A percentile compares a stretch with the other conserved stretches of the same genome.
These are phyloP conservation scores for Notiomystis cincta DNA, from an alignment of 2,113 vertebrate genomes.

Conservation along the genomic window DNA sequence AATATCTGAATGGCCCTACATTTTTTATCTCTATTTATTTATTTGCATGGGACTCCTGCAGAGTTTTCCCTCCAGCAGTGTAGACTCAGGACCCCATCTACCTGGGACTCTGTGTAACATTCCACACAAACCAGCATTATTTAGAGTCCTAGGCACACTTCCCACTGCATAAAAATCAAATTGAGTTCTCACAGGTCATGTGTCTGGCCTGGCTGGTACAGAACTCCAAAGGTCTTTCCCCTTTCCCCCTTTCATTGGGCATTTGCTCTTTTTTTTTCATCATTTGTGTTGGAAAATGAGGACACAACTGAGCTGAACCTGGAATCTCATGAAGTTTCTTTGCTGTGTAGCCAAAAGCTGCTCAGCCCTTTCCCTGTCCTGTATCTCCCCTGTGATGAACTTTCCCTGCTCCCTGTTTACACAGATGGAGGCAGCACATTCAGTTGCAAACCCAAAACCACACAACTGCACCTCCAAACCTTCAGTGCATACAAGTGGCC, in stretches of 20 bases:
- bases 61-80: background rate
- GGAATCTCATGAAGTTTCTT: background rate
- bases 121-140: background rate
- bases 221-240: background rate
- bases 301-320: background rate
- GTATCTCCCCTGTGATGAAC: background rate
- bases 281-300: background rate
- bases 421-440: background rate
- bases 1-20: rapidly evolving
- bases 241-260: background rate
- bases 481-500: rapidly evolving
- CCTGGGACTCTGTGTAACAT: background rate
- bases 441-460: background rate
- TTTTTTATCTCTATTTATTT: background rate
- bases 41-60: background rate
- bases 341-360: background rate
- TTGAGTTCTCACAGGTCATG: background rate
- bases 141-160: background rate
- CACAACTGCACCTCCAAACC: background rate
- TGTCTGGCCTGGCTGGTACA: background rate
- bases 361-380: background rate
- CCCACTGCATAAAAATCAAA: background rate
- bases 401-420: background rate
- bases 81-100: background rate
- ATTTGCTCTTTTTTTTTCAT: background rate